Conservation (phyloP, 2,888 invertebrate genomes). For the Drosophila siamana region DNA sequence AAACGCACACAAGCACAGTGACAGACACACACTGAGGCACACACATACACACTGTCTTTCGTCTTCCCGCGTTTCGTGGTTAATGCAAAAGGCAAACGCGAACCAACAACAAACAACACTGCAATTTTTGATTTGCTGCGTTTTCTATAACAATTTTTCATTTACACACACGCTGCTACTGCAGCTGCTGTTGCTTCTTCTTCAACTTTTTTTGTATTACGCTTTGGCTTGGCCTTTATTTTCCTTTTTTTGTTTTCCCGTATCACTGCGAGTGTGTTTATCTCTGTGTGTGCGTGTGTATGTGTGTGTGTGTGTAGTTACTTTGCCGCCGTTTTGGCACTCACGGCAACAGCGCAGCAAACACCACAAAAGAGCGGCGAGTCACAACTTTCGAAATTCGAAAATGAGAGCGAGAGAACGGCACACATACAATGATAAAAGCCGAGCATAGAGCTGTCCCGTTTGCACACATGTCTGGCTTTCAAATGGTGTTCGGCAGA, state of each 20-base stretch:
- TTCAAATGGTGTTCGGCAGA: constrained; percentile 38
- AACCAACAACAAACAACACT: constrained; percentile 22
- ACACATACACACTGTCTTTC: background rate
- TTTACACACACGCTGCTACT: constrained; percentile 35
- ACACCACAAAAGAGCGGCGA: constrained; percentile 61
- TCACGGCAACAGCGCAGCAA: constrained; percentile 67
- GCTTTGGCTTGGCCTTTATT: constrained; percentile 57
- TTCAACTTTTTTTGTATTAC: constrained; percentile 56
- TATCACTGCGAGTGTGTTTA: constrained; percentile 32
- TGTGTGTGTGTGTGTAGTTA: constrained; percentile 62
- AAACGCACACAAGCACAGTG: background rate
- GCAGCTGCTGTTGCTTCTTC: constrained; percentile 68
- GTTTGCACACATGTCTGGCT: constrained; percentile 48
- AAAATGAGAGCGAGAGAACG: constrained; percentile 51
- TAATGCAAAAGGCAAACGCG: constrained; percentile 28
- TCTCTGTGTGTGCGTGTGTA: constrained; percentile 6
- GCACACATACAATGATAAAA: constrained; percentile 20
- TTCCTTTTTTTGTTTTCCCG: constrained; percentile 48
- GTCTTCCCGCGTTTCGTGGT: constrained; percentile 39
- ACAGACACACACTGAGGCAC: background rate
- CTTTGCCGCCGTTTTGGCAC: constrained; percentile 79
- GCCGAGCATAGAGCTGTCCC: constrained; percentile 47
- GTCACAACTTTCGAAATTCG: constrained; percentile 72
- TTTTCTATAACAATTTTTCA: constrained; percentile 43
- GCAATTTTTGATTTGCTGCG: constrained; percentile 24